These are phyloP conservation scores for Macrochelys suwanniensis DNA, from an alignment of 2,797 vertebrate genomes.

Conservation along the genomic window DNA sequence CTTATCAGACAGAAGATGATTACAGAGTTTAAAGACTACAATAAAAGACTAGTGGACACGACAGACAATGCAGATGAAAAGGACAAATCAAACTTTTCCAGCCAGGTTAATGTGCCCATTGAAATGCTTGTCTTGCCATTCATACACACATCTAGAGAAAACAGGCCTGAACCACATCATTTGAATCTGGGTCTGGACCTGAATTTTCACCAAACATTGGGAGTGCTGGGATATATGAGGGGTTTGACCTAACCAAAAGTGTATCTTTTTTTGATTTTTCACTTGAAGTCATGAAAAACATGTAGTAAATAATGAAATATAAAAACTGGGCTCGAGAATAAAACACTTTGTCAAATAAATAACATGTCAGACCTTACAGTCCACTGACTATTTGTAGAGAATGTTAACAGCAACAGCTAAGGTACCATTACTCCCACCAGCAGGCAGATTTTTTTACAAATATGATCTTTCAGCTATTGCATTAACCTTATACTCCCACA, in stretches of 20 bases:
- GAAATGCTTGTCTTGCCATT: not conserved
- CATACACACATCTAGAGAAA: not conserved
- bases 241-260: slow-evolving; percentile 16
- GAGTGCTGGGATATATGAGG: not conserved
- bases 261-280: slow-evolving; percentile 33
- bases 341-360: slow-evolving; percentile 78
- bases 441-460: slow-evolving; percentile 71
- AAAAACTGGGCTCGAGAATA: slow-evolving; percentile 60
- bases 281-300: slow-evolving; percentile 30
- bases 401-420: slow-evolving; percentile 55
- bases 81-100: not conserved
- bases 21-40: not conserved
- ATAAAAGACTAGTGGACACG: not conserved
- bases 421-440: slow-evolving; percentile 47
- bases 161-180: not conserved
- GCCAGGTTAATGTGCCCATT: not conserved
- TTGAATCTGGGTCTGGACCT: not conserved
- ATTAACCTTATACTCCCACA: slow-evolving; percentile 68
- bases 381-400: slow-evolving; percentile 52
- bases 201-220: not conserved
- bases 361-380: slow-evolving; percentile 61
- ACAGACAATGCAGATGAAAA: not conserved
- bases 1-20: not conserved
- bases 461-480: slow-evolving; percentile 72
- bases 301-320: slow-evolving; percentile 44